phyloP scores from a whole-genome alignment of 2,113 vertebrate species.

The Hoplias malabaricus region DNA sequence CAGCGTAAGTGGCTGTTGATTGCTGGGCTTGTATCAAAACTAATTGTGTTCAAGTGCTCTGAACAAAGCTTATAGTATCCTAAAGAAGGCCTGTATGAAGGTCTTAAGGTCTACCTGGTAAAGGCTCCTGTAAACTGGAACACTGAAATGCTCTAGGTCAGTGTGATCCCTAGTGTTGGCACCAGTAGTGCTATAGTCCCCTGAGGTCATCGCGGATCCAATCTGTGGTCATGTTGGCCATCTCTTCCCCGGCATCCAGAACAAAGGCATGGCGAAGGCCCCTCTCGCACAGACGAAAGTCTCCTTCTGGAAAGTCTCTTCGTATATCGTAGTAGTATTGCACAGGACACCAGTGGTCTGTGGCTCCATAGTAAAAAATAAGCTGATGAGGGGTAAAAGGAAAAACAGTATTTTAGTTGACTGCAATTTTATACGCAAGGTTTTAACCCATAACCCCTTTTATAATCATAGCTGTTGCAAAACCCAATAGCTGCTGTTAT shows the following conservation, averaged over 20 bases:
- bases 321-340: constrained; percentile 88
- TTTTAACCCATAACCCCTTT: neutral
- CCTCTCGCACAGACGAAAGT: constrained; percentile 85
- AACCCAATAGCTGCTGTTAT: neutral
- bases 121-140: neutral
- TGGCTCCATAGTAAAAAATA: constrained; percentile 89
- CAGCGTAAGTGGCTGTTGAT: neutral
- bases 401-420: neutral
- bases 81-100: neutral
- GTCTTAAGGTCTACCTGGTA: neutral
- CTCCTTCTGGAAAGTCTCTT: constrained; percentile 83
- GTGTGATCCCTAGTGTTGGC: neutral
- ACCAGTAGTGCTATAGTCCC: constrained; percentile 50
- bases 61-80: neutral
- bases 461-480: neutral
- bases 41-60: neutral
- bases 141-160: neutral
- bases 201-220: constrained; percentile 78
- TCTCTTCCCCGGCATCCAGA: constrained; percentile 75
- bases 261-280: constrained; percentile 87
- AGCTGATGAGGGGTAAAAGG: constrained; percentile 73
- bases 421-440: neutral
- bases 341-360: constrained; percentile 87
- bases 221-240: constrained; percentile 80
- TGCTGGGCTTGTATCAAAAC: neutral